phyloP scores from a whole-genome alignment of 1,140 invertebrate species.

The Temnothorax curvispinosus region DNA sequence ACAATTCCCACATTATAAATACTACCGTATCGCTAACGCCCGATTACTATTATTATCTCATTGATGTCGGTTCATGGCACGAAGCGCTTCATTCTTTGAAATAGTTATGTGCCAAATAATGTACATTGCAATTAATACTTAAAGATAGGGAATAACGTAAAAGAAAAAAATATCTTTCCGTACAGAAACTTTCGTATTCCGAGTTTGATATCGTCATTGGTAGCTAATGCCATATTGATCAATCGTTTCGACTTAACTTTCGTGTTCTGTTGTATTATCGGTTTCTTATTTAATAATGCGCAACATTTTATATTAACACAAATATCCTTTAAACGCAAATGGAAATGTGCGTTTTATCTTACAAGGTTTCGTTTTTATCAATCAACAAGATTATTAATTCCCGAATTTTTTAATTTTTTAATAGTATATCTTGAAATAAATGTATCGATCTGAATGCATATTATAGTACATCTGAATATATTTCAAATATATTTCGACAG shows the following conservation, averaged over 20 bases:
- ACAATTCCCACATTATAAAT: slow-evolving; percentile 68
- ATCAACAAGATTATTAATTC: neutral
- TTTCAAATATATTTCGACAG: neutral
- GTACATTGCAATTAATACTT: slow-evolving; percentile 28
- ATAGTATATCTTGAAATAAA: neutral
- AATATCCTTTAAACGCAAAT: neutral
- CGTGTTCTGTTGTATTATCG: neutral
- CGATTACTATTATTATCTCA: slow-evolving; percentile 26
- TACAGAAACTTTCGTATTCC: neutral
- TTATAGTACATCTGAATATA: neutral
- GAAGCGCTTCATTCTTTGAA: slow-evolving; percentile 18
- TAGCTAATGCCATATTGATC: slow-evolving; percentile 9
- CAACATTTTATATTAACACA: neutral
- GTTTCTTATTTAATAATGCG: neutral
- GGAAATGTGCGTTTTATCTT: neutral
- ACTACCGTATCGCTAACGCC: slow-evolving; percentile 53
- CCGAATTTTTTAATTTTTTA: neutral
- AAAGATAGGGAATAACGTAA: neutral
- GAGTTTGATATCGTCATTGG: neutral
- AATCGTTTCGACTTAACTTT: slow-evolving; percentile 11
- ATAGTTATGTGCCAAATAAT: slow-evolving; percentile 41
- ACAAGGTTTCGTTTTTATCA: neutral
- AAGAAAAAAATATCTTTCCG: neutral
- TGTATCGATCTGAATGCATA: neutral
- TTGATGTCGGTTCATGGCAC: slow-evolving; percentile 55